These are phyloP conservation scores for Hippopotamyrus pictus DNA, from an alignment of 2,797 vertebrate species.

Conservation along the genomic window DNA sequence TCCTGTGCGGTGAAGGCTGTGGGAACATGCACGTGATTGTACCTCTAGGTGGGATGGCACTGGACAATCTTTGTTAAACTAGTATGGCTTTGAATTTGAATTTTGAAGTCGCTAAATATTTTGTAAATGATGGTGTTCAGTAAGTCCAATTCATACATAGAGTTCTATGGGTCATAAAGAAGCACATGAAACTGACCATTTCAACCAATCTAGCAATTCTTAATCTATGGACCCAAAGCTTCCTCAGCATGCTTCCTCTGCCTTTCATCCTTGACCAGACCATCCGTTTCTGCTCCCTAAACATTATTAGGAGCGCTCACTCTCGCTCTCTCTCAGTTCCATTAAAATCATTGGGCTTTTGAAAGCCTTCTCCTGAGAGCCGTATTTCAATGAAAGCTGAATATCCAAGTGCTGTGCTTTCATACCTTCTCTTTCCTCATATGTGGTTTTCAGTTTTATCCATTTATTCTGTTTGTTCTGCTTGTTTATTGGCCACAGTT, in stretches of 20 bases:
- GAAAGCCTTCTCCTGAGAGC: neutral
- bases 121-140: neutral
- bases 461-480: neutral
- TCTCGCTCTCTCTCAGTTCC: neutral
- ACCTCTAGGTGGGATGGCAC: constrained; percentile 25
- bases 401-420: neutral
- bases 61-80: neutral
- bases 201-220: constrained; percentile 29
- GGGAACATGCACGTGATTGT: constrained; percentile 17
- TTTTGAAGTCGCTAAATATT: neutral
- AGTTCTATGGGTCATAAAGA: neutral
- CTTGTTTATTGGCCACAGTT: neutral
- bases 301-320: neutral
- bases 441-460: constrained; percentile 1
- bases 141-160: neutral
- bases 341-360: neutral
- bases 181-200: constrained; percentile 16
- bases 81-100: neutral
- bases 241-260: constrained; percentile 27
- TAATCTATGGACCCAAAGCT: constrained; percentile 25
- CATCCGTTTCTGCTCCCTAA: constrained; percentile 4
- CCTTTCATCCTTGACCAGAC: neutral
- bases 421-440: neutral
- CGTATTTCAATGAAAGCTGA: neutral
- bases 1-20: constrained; percentile 24